Evolutionary conservation across 1,140 invertebrate species (phyloP), one percentile per base, ranked within the genome.

Genomic region (Elymnias hypermnestra): DNA sequence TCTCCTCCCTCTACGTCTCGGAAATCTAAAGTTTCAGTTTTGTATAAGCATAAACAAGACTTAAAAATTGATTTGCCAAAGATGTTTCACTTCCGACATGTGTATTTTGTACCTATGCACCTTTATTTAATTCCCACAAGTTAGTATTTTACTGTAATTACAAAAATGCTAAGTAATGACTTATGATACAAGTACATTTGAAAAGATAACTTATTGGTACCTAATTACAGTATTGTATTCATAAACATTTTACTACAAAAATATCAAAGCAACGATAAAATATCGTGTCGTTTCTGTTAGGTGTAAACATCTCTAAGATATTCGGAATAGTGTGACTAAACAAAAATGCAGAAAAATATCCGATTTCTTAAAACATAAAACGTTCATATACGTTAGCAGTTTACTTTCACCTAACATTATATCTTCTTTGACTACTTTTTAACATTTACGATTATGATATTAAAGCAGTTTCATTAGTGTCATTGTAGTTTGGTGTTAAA

Each of bases 281-380:
- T 7, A 5, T 29, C 26, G 26, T 29, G 8, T 29, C 26, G 26
- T 29, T 13, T 2, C 9, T 4, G 26, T 13, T 7, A 10, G 9
- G 10, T 7, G 1, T 12, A 13, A 29, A 4, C 2, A 29, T 3
- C 3, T 13, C 6, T 2, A 12, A 12, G 9, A 29, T 12, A 29
- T 12, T 12, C 7, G 26, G 26, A 12, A 2, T 29, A 12, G 26
- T 29, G 26, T 29, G 26, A 29, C 26, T 10, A 29, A 5, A 13
- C 26, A 29, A 29, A 7, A 29, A 25, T 25, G 23, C 7, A 29
- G 3, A 26, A 26, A 4, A 12, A 12, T 12, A 13, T 12, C n/a
- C 26, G 26, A 29, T 29, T 29, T 29, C 26, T 29, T 29, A 29
- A 29, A 29, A 29, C 9, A 29, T 29, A 29, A 13, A 29, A 29